Evolutionary conservation across 2,888 invertebrate genomes (phyloP), one percentile per base, ranked within the genome.

Genomic region (Ophioninae sp.): DNA sequence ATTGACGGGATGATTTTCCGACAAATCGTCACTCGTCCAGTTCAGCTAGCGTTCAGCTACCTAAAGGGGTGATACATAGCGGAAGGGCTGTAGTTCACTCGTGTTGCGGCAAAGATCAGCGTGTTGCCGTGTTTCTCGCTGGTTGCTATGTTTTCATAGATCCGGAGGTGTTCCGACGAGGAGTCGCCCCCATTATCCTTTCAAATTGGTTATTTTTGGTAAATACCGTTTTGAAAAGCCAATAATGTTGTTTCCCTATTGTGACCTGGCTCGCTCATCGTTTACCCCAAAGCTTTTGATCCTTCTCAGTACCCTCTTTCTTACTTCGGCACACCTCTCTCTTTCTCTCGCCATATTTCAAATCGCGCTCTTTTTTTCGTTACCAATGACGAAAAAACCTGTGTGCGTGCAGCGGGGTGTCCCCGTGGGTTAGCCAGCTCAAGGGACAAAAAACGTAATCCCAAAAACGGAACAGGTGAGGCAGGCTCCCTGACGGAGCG

Each of bases 171-270:
- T 88, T 87, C 86, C 86, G 82, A 87, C 73, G 77, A 82, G 82
- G 86, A 88, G 86, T 87, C 73, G 69, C 81, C 69, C 30, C 78
- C 88, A 87, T 90, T 91, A 91, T 91, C 92, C 92, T 83, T 88
- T 89, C 89, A 90, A 90, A 93, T 92, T 93, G 92, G 90, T 92
- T 93, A 92, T 93, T 93, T 93, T 93, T 91, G 90, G 92, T 93
- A 93, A 93, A 93, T 92, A 92, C 92, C 91, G 88, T 91, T 92
- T 91, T 92, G 91, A 92, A 91, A 92, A 92, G 93, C 92, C 93
- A 93, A 93, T 93, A 92, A 93, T 90, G 90, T 90, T 92, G 92
- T 93, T 92, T 90, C 90, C 88, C 89, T 81, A 92, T 92, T 92
- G 92, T 92, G 75, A 30, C 68, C 50, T 21, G 64, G 56, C 67